A percentile compares a stretch with the other conserved stretches of the same genome.
Conservation (phyloP, 1,140 invertebrate genomes). For the Chymomyza costata region DNA sequence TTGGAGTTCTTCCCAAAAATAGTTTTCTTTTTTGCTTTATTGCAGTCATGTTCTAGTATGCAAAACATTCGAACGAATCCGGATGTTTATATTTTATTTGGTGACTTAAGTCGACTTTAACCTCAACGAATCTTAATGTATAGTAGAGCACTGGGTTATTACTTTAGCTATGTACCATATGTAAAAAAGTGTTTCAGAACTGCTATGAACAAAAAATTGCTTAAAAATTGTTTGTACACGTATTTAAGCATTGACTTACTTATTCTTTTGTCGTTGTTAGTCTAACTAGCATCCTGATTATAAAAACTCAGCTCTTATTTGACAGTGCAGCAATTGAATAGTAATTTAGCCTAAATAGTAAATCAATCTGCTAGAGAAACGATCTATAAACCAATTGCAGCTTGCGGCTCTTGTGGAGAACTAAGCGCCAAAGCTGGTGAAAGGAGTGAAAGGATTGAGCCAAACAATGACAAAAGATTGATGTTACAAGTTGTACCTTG, state of each 20-base stretch:
- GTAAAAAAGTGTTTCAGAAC: too few species aligned
- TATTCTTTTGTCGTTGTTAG: neutral
- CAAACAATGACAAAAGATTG: neutral
- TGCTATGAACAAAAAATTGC: too few species aligned
- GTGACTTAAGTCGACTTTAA: too few species aligned
- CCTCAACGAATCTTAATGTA: too few species aligned
- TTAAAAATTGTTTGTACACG: too few species aligned
- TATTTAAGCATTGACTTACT: neutral
- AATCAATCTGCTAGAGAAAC: constrained; percentile 42
- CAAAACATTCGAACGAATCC: too few species aligned
- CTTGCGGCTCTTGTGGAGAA: constrained; percentile 11
- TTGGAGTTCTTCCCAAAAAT: too few species aligned
- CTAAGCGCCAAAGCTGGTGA: constrained; percentile 29
- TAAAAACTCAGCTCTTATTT: constrained; percentile 17
- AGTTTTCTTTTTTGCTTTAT: too few species aligned
- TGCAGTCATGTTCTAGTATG: too few species aligned
- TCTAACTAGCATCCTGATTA: constrained; percentile 42
- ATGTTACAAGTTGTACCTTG: neutral
- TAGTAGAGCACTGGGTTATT: too few species aligned
- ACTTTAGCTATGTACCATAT: too few species aligned
- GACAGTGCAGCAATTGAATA: constrained; percentile 47
- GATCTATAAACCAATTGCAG: constrained; percentile 19
- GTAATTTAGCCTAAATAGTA: constrained; percentile 32
- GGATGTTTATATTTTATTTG: too few species aligned
- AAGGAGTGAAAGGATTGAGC: constrained; percentile 66